These are phyloP conservation scores for Diplodus sargus DNA, from an alignment of 2,797 vertebrate species.

Conservation along the genomic window DNA sequence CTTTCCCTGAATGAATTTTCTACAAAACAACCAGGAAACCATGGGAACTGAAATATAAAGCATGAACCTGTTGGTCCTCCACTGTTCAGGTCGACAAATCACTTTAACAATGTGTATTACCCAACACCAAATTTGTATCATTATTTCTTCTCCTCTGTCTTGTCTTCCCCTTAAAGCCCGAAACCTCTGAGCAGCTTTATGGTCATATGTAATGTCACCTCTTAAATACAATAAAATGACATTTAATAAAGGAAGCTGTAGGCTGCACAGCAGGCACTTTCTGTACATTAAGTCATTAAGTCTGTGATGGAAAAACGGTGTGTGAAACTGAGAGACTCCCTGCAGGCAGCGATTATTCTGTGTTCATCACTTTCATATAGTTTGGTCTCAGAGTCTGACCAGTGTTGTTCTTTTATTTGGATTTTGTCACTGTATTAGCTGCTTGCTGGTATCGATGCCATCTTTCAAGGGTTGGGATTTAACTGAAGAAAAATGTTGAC, in stretches of 20 bases:
- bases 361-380: not conserved
- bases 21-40: not conserved
- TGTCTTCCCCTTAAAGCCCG: not conserved
- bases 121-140: not conserved
- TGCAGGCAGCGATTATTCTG: not conserved
- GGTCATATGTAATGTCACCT: not conserved
- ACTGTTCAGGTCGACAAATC: not conserved
- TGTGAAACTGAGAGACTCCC: not conserved
- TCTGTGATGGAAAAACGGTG: not conserved
- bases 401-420: not conserved
- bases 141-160: not conserved
- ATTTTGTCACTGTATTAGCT: not conserved
- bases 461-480: not conserved
- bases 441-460: not conserved
- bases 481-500: not conserved
- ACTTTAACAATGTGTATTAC: not conserved
- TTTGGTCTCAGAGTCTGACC: not conserved
- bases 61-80: not conserved
- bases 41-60: not conserved
- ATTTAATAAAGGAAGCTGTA: not conserved
- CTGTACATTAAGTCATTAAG: not conserved
- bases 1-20: too few relatives aligned
- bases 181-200: not conserved
- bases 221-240: not conserved
- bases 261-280: not conserved